These are phyloP conservation scores for Papilio gigon DNA, from an alignment of 2,888 invertebrate genomes.

Conservation along the genomic window DNA sequence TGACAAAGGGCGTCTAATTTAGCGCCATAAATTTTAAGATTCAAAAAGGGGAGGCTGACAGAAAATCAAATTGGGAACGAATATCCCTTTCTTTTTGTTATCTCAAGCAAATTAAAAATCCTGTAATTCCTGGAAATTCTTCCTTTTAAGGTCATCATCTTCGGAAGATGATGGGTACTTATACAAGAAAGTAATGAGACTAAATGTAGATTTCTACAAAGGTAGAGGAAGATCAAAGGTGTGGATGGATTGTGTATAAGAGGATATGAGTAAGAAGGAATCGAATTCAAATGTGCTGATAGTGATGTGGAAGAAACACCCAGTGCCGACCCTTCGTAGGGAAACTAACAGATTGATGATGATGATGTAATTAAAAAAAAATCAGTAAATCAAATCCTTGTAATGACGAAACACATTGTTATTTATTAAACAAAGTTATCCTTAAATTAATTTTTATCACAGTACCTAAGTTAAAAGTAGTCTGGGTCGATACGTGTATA, in stretches of 20 bases:
- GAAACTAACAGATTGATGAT: no score
- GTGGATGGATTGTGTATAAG: no score
- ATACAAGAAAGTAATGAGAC: no score
- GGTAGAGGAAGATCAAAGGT: no score
- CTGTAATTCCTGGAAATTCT: slow-evolving; percentile 10
- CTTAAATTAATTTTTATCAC: not conserved
- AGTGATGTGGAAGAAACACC: no score
- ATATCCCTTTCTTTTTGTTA: slow-evolving; percentile 1
- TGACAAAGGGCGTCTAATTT: slow-evolving; percentile 34
- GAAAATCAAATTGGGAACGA: slow-evolving; percentile 34
- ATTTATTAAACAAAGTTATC: not conserved
- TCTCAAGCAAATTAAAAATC: slow-evolving; percentile 3
- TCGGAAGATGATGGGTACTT: no score
- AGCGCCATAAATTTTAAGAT: slow-evolving; percentile 33
- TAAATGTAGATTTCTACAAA: no score
- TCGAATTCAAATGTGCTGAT: no score
- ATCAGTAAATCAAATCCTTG: no score
- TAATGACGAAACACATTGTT: not conserved
- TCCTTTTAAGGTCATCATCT: not conserved
- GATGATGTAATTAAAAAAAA: no score
- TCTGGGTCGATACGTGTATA: slow-evolving; percentile 9
- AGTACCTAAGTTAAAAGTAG: not conserved
- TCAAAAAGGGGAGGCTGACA: slow-evolving; percentile 29
- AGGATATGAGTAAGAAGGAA: no score
- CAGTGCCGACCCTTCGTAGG: no score